phyloP scores from a whole-genome alignment of 2,113 vertebrate genomes.

The Rallus limicola region DNA sequence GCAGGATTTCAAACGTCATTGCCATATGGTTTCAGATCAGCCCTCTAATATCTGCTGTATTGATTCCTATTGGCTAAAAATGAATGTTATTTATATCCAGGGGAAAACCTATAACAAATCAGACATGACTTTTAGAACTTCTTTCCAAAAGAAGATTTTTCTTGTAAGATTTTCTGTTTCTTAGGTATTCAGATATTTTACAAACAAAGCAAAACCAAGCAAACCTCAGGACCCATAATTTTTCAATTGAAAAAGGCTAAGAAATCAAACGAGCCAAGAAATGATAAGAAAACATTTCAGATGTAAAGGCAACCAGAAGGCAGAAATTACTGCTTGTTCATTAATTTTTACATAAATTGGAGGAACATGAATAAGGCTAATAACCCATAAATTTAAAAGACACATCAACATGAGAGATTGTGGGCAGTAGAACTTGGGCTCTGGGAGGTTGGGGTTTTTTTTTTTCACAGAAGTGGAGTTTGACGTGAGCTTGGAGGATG shows the following conservation, averaged over 20 bases:
- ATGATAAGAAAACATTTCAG: constrained; percentile 3
- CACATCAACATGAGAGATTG: background rate
- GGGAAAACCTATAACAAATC: background rate
- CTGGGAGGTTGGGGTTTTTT: background rate
- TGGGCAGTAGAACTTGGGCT: background rate
- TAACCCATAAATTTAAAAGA: background rate
- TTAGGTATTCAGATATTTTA: background rate
- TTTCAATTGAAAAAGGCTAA: background rate
- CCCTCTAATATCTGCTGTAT: background rate
- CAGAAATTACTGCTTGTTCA: background rate
- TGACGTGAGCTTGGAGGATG: background rate
- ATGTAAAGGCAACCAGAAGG: background rate
- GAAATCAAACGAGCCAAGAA: constrained; percentile 11
- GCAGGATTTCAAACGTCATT: background rate
- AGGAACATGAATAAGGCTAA: background rate
- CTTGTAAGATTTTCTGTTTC: background rate
- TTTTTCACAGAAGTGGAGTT: background rate
- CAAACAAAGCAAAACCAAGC: background rate
- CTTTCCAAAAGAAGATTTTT: background rate
- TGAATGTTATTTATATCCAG: background rate
- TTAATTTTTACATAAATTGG: background rate
- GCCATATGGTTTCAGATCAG: background rate
- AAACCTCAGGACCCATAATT: background rate
- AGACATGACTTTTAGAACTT: background rate
- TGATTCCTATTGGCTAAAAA: background rate